Evolutionary conservation across 2,888 invertebrate species (phyloP).

Genomic region (Mechanitis mazaeus): DNA sequence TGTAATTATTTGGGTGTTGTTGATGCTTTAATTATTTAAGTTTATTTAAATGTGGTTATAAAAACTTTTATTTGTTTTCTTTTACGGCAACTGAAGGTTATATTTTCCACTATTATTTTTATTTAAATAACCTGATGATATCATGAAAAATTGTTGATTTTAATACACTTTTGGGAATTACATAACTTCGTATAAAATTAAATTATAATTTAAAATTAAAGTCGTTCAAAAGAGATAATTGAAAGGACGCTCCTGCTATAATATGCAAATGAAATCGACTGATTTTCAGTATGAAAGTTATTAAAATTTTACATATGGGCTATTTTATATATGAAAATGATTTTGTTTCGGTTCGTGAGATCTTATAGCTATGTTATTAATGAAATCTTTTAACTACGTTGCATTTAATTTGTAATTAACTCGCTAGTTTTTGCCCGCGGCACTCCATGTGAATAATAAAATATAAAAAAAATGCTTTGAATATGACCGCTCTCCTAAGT

Average conservation of each 20-base stretch:
- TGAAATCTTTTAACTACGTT: too few species aligned
- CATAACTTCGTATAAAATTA: background rate
- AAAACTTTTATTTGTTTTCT: too few species aligned
- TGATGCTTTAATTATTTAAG: too few species aligned
- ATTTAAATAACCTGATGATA: background rate
- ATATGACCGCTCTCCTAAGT: too few species aligned
- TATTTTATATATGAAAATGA: slow-evolving; percentile 2
- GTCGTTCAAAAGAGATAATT: slow-evolving; percentile 1
- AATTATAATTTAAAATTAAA: background rate
- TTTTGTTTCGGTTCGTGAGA: background rate
- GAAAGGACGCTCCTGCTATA: background rate
- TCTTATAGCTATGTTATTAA: background rate
- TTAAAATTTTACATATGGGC: slow-evolving; percentile 1
- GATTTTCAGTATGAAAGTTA: slow-evolving; percentile 1
- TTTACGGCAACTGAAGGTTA: too few species aligned
- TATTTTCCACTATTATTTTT: background rate
- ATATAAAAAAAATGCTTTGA: too few species aligned
- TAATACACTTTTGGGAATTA: background rate
- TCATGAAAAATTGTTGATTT: background rate
- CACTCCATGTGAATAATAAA: too few species aligned
- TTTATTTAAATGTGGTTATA: too few species aligned
- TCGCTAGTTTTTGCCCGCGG: too few species aligned
- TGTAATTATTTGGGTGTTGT: too few species aligned
- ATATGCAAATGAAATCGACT: slow-evolving; percentile 4
- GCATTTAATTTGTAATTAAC: too few species aligned